Evolutionary conservation across 2,797 vertebrate genomes (phyloP).

Genomic region (Phataginus tetradactyla): DNA sequence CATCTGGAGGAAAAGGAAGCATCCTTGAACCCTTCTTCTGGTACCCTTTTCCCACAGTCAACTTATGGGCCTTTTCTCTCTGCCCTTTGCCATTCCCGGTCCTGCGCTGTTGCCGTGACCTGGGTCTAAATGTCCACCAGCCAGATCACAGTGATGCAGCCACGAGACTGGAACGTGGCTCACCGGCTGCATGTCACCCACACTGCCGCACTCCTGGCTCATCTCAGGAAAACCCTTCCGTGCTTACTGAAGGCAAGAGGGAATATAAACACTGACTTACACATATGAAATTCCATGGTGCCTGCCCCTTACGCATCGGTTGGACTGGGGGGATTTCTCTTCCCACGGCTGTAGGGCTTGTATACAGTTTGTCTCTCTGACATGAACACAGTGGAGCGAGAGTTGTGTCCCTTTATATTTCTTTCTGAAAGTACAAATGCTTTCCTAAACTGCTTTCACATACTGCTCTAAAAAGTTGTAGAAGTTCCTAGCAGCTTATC

Average conservation of each 20-base stretch:
- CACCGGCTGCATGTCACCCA: accelerated
- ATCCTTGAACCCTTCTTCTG: not conserved
- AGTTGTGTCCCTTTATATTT: not conserved
- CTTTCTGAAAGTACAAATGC: not conserved
- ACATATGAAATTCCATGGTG: accelerated
- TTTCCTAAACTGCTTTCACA: not conserved
- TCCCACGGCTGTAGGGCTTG: no score
- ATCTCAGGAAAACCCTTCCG: not conserved
- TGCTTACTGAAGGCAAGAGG: no score
- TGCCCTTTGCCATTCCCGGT: not conserved
- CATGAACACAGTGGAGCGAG: accelerated
- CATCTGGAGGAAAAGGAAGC: not conserved
- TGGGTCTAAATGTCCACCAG: accelerated
- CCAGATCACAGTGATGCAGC: not conserved
- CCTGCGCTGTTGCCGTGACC: accelerated
- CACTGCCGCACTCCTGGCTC: accelerated
- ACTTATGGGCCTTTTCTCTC: not conserved
- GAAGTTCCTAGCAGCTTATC: not conserved
- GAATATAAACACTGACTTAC: no score
- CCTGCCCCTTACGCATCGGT: accelerated
- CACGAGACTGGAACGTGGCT: accelerated
- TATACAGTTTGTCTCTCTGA: not conserved
- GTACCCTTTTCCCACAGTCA: not conserved
- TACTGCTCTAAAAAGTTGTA: not conserved
- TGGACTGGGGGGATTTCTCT: not conserved